Percentiles rank a stretch among this genome's conserved stretches.
Conservation (phyloP, 2,888 invertebrate species). For the Cyaniris semiargus region DNA sequence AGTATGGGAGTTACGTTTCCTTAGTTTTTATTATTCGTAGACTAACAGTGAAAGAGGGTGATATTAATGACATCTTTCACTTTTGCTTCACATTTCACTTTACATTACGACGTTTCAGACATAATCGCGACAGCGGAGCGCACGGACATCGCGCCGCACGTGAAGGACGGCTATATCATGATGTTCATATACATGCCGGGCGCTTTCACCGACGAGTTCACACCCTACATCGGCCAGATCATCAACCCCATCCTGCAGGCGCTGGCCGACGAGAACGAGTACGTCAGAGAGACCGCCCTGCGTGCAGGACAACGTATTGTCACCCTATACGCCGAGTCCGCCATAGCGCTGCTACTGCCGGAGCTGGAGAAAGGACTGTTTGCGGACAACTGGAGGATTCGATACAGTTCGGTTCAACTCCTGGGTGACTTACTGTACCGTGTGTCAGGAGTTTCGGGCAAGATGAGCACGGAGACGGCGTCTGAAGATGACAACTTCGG, state of each 20-base stretch:
- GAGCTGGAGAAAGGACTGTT: slow-evolving; percentile 96
- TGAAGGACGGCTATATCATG: slow-evolving; percentile 99
- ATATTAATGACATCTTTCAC: too few species aligned
- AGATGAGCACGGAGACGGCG: slow-evolving; percentile 99
- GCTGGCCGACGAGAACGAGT: slow-evolving; percentile 99
- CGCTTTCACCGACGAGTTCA: slow-evolving; percentile 97
- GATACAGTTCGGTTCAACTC: slow-evolving; percentile 91
- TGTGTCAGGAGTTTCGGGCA: slow-evolving; percentile 98
- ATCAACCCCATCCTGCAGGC: slow-evolving; percentile 98
- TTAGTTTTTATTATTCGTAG: too few species aligned
- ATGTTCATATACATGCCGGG: slow-evolving; percentile 99
- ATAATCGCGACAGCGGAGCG: slow-evolving; percentile 96
- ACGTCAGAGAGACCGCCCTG: slow-evolving; percentile 97
- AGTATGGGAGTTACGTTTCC: too few species aligned
- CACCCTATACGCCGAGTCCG: slow-evolving; percentile 96
- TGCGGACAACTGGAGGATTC: slow-evolving; percentile 99
- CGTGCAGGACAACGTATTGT: slow-evolving; percentile 98
- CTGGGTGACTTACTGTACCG: slow-evolving; percentile 97
- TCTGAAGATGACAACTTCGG: slow-evolving; percentile 99
- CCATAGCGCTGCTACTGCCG: slow-evolving; percentile 94
- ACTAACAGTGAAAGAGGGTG: too few species aligned
- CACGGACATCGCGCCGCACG: slow-evolving; percentile 96
- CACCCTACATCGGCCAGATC: slow-evolving; percentile 97
- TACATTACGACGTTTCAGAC: slow-evolving; percentile 69
- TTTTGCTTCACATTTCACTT: too few species aligned